Base-by-base conservation (phyloP, 1,140 invertebrate species). In the Leptinotarsa undecemlineata region DNA sequence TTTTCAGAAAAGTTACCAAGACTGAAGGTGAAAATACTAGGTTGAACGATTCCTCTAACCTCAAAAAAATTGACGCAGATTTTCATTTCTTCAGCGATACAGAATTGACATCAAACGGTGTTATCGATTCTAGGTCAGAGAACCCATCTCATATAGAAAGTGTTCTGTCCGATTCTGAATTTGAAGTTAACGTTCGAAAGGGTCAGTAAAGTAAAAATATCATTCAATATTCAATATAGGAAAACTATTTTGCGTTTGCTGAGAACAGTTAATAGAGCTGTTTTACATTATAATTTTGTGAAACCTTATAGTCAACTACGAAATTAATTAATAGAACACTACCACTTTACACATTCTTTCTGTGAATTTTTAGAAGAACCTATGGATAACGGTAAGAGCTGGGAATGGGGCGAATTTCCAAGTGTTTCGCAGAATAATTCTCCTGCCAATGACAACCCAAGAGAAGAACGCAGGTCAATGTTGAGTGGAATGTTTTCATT, bases 401-500 rank as follows among this genome's bases (percentile, higher is more conserved):
- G 98, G 98, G 92, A 94, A 78, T 99, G 98, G 98, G 98, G 98
- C 33, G 95, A 99, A 84, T 87, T 99, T 64, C 98, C 98, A 0
- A 85, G 88, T 81, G 76, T 88, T 79, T 77, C 79, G 15, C 81
- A 79, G 72, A 77, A 72, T 13, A 79, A 68, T 51, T 81, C 81
- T 5, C 78, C 79, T 19, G 74, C 68, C 11, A 77, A 63, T 61
- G 78, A 81, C 19, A 78, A 80, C 48, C 74, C 71, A 81, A 86
- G 85, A 71, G 82, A 87, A 70, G 90, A 93, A 78, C 88, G 90
- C 21, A 85, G 87, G 14, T 95, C 93, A 17, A 94, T 96, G 89
- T 87, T 96, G 64, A 93, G 94, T 81, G 93, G 93, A 77, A 94
- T 98, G 92, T 94, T 98, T 84, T 93, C 93, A 68, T 98, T 98